These are phyloP conservation scores for Nanorana parkeri DNA, from an alignment of 2,113 vertebrate species.

Conservation along the genomic window DNA sequence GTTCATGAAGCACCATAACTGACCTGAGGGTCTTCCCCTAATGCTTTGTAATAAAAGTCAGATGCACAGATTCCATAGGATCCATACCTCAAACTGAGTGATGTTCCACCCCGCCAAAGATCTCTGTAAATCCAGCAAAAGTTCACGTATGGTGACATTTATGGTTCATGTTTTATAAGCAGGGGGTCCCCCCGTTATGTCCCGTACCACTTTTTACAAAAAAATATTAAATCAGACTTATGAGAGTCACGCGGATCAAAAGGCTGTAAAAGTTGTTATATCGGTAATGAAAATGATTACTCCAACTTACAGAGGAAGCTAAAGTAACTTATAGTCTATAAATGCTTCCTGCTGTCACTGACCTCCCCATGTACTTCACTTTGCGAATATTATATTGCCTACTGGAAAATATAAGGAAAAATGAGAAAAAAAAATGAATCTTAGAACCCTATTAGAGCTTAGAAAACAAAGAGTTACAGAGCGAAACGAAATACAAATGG, in stretches of 20 bases:
- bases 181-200: constrained; percentile 16
- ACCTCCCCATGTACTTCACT: background rate
- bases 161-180: background rate
- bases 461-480: too few species aligned
- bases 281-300: background rate
- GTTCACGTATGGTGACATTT: background rate
- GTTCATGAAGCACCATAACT: background rate
- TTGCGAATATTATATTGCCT: background rate
- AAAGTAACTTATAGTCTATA: background rate
- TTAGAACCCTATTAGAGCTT: too few species aligned
- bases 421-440: too few species aligned
- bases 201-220: background rate
- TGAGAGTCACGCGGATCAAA: background rate
- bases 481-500: too few species aligned
- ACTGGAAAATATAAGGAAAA: background rate
- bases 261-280: background rate
- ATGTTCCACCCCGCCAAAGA: background rate
- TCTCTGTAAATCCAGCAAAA: background rate
- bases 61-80: constrained; percentile 9
- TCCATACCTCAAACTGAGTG: constrained; percentile 1
- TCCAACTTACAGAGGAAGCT: background rate
- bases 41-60: constrained; percentile 1
- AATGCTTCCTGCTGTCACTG: background rate
- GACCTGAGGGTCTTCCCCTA: background rate
- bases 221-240: background rate